A percentile compares a stretch with the other conserved stretches of the same genome.
These are phyloP conservation scores for Entelurus aequoreus DNA, from an alignment of 2,113 vertebrate species.

Conservation along the genomic window DNA sequence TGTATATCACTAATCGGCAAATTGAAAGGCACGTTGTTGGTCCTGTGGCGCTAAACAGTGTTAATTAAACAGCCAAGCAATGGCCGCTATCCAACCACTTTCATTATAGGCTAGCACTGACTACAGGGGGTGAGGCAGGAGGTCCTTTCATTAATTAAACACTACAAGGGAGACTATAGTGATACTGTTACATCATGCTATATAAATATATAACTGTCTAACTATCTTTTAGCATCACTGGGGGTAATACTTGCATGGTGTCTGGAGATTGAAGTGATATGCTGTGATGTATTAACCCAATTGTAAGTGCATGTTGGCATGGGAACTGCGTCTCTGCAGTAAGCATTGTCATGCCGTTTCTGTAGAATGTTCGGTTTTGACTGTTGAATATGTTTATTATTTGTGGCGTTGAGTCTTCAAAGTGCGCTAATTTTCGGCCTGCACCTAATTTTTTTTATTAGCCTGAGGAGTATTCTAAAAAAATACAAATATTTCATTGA, in stretches of 20 bases:
- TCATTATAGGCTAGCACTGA: slow-evolving; percentile 33
- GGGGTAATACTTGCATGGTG: no score
- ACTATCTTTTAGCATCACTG: not conserved
- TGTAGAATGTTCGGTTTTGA: no score
- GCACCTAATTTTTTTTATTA: no score
- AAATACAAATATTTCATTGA: no score
- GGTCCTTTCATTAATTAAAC: slow-evolving; percentile 5
- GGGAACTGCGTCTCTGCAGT: no score
- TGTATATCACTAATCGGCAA: not conserved
- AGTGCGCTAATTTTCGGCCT: no score
- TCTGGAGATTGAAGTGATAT: no score
- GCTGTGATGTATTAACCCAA: not conserved
- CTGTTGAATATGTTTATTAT: no score
- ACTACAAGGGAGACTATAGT: slow-evolving; percentile 11
- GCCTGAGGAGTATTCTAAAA: no score
- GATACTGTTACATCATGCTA: slow-evolving; percentile 12
- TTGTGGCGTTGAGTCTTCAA: no score
- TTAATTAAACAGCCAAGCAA: slow-evolving; percentile 18
- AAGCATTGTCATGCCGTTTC: no score
- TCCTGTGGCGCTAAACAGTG: not conserved
- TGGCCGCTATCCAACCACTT: slow-evolving; percentile 25
- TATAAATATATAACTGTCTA: not conserved
- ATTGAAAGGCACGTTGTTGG: not conserved
- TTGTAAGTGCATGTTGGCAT: no score
- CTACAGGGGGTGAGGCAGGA: not conserved